A percentile compares a stretch with the other conserved stretches of the same genome.
These are phyloP conservation scores for Alosa sapidissima DNA, from an alignment of 2,797 vertebrate species.

Conservation along the genomic window DNA sequence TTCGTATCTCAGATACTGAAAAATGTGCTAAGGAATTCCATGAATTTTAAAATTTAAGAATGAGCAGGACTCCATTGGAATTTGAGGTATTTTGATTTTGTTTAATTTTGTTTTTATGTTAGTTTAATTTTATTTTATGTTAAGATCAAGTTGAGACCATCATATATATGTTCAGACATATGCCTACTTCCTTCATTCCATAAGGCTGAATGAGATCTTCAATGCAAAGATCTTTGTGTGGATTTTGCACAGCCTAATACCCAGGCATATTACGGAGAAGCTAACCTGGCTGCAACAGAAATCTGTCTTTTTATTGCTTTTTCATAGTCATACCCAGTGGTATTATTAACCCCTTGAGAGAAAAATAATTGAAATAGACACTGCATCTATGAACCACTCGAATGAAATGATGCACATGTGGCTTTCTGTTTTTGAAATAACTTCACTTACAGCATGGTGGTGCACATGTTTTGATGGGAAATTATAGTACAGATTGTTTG, in stretches of 20 bases:
- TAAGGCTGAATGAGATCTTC: conserved; percentile 88
- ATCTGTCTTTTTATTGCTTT: conserved; percentile 67
- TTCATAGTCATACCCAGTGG: conserved; percentile 33
- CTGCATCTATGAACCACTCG: background rate
- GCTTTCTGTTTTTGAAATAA: background rate
- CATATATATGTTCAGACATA: conserved; percentile 80
- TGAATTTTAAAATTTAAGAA: conserved; percentile 86
- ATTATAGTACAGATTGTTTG: conserved; percentile 71
- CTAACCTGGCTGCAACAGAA: conserved; percentile 9
- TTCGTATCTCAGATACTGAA: conserved; percentile 96
- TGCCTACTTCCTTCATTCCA: conserved; percentile 85
- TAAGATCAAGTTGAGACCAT: conserved; percentile 84
- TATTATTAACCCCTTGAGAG: conserved; percentile 63
- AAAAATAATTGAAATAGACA: conserved; percentile 58
- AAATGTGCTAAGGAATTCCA: conserved; percentile 98
- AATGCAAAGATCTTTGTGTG: conserved; percentile 87
- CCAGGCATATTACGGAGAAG: conserved; percentile 86
- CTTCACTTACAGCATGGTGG: conserved; percentile 81
- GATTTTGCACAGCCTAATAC: conserved; percentile 84
- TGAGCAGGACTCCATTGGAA: conserved; percentile 68
- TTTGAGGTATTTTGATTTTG: conserved; percentile 68
- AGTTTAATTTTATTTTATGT: background rate
- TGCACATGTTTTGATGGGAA: conserved; percentile 75
- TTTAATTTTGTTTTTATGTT: conserved; percentile 50
- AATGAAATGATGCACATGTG: conserved; percentile 64